phyloP scores from a whole-genome alignment of 2,888 invertebrate genomes.

The Zygothrica quintamaculata region DNA sequence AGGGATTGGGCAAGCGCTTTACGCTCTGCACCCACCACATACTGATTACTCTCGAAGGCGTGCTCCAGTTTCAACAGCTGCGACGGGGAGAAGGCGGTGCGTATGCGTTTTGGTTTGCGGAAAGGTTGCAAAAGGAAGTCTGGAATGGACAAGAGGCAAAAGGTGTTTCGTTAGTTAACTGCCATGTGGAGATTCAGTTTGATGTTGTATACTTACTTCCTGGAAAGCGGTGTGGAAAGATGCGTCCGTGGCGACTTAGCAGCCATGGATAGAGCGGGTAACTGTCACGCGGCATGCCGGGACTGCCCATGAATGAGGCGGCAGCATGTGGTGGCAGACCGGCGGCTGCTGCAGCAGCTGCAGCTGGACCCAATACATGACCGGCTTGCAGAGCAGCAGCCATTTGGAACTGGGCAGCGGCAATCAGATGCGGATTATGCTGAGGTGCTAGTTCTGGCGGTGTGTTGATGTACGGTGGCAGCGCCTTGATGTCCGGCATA shows the following conservation, averaged over 20 bases:
- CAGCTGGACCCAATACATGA: constrained; percentile 85
- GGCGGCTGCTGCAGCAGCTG: constrained; percentile 84
- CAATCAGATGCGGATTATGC: constrained; percentile 87
- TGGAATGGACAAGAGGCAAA: constrained; percentile 86
- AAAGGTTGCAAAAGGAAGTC: constrained; percentile 96
- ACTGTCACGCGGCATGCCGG: constrained; percentile 90
- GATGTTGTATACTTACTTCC: constrained; percentile 89
- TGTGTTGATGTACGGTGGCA: constrained; percentile 84
- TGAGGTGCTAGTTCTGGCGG: constrained; percentile 84
- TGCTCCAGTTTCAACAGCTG: constrained; percentile 98
- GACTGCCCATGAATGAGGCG: constrained; percentile 86
- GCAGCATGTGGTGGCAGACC: constrained; percentile 86
- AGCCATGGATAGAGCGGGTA: constrained; percentile 97
- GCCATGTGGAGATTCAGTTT: neutral
- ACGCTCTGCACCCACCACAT: constrained; percentile 99
- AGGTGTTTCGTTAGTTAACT: constrained; percentile 33
- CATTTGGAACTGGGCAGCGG: constrained; percentile 92
- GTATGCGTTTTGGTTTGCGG: constrained; percentile 98
- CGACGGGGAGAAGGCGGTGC: constrained; percentile 99
- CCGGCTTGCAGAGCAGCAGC: constrained; percentile 90
- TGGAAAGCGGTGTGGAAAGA: constrained; percentile 95
- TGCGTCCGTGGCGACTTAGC: constrained; percentile 93
- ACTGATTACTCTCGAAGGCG: constrained; percentile 99
- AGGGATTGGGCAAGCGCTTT: constrained; percentile 98
- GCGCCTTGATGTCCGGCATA: constrained; percentile 84